Evolutionary conservation across 2,888 invertebrate genomes (phyloP).

Genomic region (Deladenus siricidicola): DNA sequence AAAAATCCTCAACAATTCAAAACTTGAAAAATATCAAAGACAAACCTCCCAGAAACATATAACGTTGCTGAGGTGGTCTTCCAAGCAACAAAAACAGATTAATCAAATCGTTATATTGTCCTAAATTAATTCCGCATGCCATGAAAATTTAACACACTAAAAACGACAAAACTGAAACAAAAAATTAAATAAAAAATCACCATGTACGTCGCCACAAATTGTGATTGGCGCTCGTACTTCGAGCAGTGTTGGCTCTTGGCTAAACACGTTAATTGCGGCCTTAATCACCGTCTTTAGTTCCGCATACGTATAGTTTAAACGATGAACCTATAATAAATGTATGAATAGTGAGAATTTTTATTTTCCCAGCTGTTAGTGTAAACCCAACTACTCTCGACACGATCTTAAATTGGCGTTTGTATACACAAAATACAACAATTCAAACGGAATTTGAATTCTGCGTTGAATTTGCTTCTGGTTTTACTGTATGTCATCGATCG

Average conservation of each 20-base stretch:
- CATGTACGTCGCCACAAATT: conserved; percentile 29
- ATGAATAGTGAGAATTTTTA: too few relatives aligned
- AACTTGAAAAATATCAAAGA: background rate
- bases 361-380: too few relatives aligned
- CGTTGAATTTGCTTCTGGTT: too few relatives aligned
- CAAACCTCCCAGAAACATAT: conserved; percentile 34
- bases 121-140: background rate
- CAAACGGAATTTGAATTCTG: too few relatives aligned
- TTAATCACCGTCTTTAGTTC: conserved; percentile 28
- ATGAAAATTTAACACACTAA: background rate
- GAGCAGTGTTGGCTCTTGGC: conserved; percentile 28
- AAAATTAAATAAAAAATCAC: conserved; percentile 17
- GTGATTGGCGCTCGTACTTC: conserved; percentile 33
- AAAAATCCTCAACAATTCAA: background rate
- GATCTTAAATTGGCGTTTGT: too few relatives aligned
- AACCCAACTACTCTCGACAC: too few relatives aligned
- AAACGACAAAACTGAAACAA: conserved; percentile 22
- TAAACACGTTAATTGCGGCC: conserved; percentile 26
- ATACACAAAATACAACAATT: too few relatives aligned
- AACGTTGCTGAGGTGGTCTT: conserved; percentile 30
- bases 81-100: conserved; percentile 39
- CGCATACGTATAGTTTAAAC: conserved; percentile 26
- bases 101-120: conserved; percentile 21
- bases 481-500: too few relatives aligned
- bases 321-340: conserved; percentile 31